Conservation (phyloP, 2,113 vertebrate genomes). For the Carassius auratus region DNA sequence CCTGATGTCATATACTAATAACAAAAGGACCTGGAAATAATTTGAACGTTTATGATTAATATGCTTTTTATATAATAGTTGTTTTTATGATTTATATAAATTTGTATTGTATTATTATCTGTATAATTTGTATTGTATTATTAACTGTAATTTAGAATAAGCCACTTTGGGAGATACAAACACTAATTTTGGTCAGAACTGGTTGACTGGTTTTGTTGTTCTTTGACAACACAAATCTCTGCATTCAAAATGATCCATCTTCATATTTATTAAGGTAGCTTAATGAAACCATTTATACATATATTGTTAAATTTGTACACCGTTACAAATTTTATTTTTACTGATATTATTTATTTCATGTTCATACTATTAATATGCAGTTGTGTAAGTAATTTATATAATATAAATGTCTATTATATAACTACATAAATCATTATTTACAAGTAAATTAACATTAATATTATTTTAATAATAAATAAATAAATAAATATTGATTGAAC, state of each 20-base stretch:
- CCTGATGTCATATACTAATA: not conserved
- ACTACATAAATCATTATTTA: no score
- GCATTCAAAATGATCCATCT: not conserved
- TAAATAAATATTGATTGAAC: not conserved
- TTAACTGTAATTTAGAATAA: not conserved
- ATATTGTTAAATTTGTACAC: no score
- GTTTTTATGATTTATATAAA: not conserved
- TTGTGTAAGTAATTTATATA: not conserved
- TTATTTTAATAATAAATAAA: no score
- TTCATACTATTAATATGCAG: not conserved
- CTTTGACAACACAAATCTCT: no score
- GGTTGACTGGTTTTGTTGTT: no score
- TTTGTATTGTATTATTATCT: not conserved
- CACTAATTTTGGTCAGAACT: not conserved
- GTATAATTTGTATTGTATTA: not conserved
- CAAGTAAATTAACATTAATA: no score
- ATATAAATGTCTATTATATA: no score
- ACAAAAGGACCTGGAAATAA: not conserved
- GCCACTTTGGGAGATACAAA: not conserved
- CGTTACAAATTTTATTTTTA: not conserved
- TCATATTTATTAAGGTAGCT: not conserved
- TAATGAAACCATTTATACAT: no score
- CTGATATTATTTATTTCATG: not conserved
- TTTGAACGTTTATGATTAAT: not conserved
- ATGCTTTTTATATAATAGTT: no score